Evolutionary conservation across 1,140 invertebrate species (phyloP).

Genomic region (Papilio machaon): DNA sequence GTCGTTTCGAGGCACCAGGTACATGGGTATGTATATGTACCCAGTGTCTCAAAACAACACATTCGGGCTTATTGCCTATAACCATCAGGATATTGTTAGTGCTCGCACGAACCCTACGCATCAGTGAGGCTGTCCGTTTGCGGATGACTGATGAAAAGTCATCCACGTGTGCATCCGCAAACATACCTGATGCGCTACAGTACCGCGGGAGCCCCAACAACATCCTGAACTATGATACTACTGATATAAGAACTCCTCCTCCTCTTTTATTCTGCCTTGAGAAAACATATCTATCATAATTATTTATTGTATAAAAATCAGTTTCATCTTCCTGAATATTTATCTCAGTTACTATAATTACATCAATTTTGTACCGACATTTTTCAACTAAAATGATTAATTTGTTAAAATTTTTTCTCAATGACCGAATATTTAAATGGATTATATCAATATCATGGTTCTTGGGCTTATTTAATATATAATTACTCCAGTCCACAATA

Average conservation of each 20-base stretch:
- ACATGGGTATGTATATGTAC: too few species aligned
- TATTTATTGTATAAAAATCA: conserved; percentile 27
- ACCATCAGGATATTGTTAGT: too few species aligned
- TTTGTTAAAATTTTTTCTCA: conserved; percentile 33
- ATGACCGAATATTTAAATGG: conserved; percentile 35
- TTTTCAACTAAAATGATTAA: conserved; percentile 9
- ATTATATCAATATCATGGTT: conserved; percentile 1
- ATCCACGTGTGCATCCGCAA: too few species aligned
- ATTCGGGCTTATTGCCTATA: too few species aligned
- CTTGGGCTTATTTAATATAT: not conserved
- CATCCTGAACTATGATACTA: too few species aligned
- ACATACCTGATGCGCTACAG: too few species aligned
- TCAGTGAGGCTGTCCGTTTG: too few species aligned
- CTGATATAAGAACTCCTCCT: conserved; percentile 34
- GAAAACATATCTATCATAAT: not conserved
- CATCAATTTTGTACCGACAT: not conserved
- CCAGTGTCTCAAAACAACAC: too few species aligned
- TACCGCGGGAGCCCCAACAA: too few species aligned
- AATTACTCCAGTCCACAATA: not conserved
- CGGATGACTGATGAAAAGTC: too few species aligned
- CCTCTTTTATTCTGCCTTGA: conserved; percentile 33
- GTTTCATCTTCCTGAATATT: conserved; percentile 25
- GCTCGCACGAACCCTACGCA: too few species aligned
- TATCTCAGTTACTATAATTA: conserved; percentile 33
- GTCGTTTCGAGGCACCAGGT: too few species aligned